Base-by-base conservation (phyloP, 2,797 vertebrate genomes). In the Sardinella longiceps region DNA sequence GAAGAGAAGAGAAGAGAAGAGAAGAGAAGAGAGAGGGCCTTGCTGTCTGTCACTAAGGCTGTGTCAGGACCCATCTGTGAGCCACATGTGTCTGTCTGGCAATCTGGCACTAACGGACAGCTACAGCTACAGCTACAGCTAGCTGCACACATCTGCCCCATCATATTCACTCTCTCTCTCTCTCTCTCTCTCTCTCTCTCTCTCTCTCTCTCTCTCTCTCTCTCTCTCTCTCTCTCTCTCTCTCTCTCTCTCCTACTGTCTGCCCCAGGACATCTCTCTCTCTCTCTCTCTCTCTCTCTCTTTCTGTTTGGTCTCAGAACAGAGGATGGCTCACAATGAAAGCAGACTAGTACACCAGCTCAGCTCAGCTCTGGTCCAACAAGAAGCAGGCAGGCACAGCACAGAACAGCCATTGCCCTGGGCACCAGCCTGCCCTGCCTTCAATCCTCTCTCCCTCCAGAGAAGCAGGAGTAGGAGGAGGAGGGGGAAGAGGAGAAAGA, bases 11-110 rank as follows among this genome's bases (percentile, higher is more conserved):
- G 10, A 10, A 9, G 25, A 10, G 1, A 5, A 63, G 25, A 25
- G n/a, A 9, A 30, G 11, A 28, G 60, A 14, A 12, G 25, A 37
- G 11, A 4, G 12, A 43, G 63, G 86, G 82, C 87, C 90, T 85
- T 85, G n/a, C n/a, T n/a, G n/a, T 86, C 88, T 80, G 80, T 66
- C 84, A 28, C 37, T 85, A 37, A 63, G 74, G 83, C 56, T 84
- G 33, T 46, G 23, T 50, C 48, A 14, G 66, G 85, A 85, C 70
- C 88, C 90, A 93, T 92, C 93, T 95, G 93, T 87, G 84, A 86
- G 83, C 87, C 94, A 94, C 90, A 93, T 94, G 93, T 89, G 87
- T 84, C 90, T 85, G 85, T n/a, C 43, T 70, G 30, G 30, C 48
- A 50, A 15, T 23, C 25, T 82, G 20, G 50, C 15, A 25, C 46